Evolutionary conservation across 2,888 invertebrate species (phyloP).

Genomic region (Mythimna lalbum): DNA sequence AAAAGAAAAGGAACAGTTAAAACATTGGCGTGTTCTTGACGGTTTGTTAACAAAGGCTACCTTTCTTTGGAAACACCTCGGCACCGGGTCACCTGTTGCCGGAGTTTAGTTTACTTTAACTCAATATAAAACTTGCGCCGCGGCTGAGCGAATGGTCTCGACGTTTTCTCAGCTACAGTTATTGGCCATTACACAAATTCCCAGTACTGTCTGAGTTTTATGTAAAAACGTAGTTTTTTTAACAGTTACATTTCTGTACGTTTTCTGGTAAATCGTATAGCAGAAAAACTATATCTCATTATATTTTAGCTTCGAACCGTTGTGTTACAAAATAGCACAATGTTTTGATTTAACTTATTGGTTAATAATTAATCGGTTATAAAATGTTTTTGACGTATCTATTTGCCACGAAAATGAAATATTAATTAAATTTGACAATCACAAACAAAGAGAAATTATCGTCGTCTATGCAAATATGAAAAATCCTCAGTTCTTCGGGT

Average conservation of each 20-base stretch:
- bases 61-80: constrained; percentile 6
- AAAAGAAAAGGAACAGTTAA: constrained; percentile 11
- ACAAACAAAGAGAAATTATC: too few relatives aligned
- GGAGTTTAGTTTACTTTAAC: constrained; percentile 29
- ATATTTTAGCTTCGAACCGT: background rate
- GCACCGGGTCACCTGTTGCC: constrained; percentile 47
- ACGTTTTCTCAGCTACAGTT: background rate
- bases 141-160: constrained; percentile 5
- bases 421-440: too few relatives aligned
- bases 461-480: too few relatives aligned
- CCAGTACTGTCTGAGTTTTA: background rate
- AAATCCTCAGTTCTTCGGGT: too few relatives aligned
- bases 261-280: background rate
- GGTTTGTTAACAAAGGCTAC: background rate
- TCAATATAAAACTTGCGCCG: constrained; percentile 46
- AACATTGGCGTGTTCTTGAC: background rate
- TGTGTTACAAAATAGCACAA: too few relatives aligned
- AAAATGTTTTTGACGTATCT: too few relatives aligned
- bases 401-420: background rate
- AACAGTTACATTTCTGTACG: background rate
- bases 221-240: background rate
- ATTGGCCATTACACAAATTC: background rate
- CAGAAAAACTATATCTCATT: too few relatives aligned
- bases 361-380: too few relatives aligned
- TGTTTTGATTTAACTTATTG: too few relatives aligned